Percentiles rank a stretch among this genome's conserved stretches.
Evolutionary conservation across 2,888 invertebrate genomes (phyloP).

Genomic region (Xestia ashworthii): DNA sequence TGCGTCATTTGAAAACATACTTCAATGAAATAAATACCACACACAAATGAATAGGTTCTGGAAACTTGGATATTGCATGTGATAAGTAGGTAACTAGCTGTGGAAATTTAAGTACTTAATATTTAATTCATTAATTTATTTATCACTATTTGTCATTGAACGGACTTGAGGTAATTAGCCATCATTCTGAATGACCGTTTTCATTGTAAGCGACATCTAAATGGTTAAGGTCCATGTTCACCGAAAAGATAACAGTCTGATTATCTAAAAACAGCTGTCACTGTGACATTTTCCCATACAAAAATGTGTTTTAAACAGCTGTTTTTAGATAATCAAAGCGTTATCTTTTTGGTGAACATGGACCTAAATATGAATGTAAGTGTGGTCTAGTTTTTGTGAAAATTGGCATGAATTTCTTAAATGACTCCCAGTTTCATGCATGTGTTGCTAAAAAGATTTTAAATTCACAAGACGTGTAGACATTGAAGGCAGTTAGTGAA

Average conservation of each 20-base stretch:
- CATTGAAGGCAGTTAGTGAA: no score
- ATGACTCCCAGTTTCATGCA: neutral
- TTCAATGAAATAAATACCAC: neutral
- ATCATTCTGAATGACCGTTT: neutral
- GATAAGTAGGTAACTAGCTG: neutral
- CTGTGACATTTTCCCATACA: no score
- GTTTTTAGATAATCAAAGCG: no score
- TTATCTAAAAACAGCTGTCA: no score
- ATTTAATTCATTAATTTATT: no score
- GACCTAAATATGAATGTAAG: neutral
- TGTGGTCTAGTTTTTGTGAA: neutral
- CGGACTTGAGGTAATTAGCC: neutral
- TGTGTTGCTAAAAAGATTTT: neutral
- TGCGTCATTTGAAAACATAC: conserved; percentile 21
- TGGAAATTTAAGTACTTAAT: neutral
- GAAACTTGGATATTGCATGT: neutral
- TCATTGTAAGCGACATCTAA: neutral
- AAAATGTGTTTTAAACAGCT: no score
- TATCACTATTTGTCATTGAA: neutral
- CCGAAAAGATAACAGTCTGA: no score
- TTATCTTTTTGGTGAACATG: no score
- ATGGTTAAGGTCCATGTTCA: no score
- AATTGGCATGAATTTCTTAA: neutral
- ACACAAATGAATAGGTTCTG: conserved; percentile 2
- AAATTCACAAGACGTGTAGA: neutral